Percentiles rank a stretch among this genome's conserved stretches.
These are phyloP conservation scores for Hirtodrosophila cameraria DNA, from an alignment of 2,888 invertebrate genomes.

Conservation along the genomic window DNA sequence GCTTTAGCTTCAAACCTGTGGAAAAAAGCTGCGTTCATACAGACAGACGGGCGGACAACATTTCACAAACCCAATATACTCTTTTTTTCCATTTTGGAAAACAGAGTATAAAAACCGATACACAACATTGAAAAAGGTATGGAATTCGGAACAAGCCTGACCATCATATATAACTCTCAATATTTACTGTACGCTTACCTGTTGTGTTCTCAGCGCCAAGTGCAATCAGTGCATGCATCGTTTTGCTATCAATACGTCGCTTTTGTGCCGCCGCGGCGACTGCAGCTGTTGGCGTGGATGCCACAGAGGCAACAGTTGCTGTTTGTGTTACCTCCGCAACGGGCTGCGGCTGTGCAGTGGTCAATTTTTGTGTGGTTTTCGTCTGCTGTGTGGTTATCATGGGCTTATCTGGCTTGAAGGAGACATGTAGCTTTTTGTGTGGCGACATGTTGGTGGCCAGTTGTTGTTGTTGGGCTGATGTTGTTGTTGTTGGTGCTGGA, in stretches of 20 bases:
- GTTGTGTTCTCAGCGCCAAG: conserved; percentile 87
- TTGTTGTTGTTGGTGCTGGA: conserved; percentile 23
- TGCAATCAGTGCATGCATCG: conserved; percentile 87
- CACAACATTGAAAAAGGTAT: too few relatives aligned
- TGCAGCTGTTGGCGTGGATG: conserved; percentile 26
- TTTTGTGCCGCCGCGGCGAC: conserved; percentile 72
- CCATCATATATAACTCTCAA: not conserved
- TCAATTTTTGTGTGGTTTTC: conserved; percentile 35
- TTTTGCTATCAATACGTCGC: conserved; percentile 87
- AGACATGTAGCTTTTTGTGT: conserved; percentile 66
- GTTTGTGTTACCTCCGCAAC: conserved; percentile 14
- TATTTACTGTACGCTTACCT: conserved; percentile 78
- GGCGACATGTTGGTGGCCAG: conserved; percentile 44
- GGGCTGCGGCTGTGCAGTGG: conserved; percentile 22
- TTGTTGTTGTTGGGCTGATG: conserved; percentile 15
- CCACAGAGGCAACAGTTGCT: conserved; percentile 22
- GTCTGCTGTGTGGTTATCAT: conserved; percentile 56
- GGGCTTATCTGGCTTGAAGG: conserved; percentile 64
- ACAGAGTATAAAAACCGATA: too few relatives aligned
- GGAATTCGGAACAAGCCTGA: too few relatives aligned
- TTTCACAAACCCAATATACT: too few relatives aligned
- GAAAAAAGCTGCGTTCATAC: too few relatives aligned
- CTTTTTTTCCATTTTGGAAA: too few relatives aligned
- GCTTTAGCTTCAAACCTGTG: too few relatives aligned
- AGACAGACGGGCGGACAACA: too few relatives aligned